A percentile compares a stretch with the other conserved stretches of the same genome.
Evolutionary conservation across 2,113 vertebrate species (phyloP).

Genomic region (Ariopsis seemanni): DNA sequence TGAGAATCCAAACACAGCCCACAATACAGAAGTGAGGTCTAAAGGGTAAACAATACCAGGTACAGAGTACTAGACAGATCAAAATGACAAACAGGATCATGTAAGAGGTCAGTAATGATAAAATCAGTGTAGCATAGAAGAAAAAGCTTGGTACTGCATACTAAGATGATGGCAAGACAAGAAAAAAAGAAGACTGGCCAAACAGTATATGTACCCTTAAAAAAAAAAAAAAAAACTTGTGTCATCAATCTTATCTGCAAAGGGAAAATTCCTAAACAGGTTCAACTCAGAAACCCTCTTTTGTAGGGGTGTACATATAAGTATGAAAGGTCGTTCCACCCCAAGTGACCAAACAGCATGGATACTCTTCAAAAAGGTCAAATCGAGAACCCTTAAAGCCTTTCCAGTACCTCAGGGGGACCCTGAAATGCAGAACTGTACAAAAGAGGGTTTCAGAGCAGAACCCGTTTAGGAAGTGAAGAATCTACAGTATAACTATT

Average conservation of each 20-base stretch:
- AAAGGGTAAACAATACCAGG: not conserved
- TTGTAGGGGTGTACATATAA: not conserved
- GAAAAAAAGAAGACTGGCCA: not conserved
- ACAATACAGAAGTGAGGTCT: not conserved
- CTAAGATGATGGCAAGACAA: not conserved
- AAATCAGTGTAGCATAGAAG: not conserved
- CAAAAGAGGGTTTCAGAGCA: not conserved
- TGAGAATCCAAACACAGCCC: not conserved
- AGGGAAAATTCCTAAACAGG: not conserved
- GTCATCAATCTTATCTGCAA: not conserved
- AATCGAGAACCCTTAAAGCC: not conserved
- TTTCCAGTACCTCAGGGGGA: not conserved
- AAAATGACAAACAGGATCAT: not conserved
- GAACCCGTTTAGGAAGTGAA: not conserved
- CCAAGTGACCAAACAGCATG: not conserved
- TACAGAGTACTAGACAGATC: not conserved
- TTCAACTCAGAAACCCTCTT: not conserved
- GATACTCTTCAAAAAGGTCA: not conserved
- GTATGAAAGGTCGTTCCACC: not conserved
- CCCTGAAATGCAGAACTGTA: not conserved
- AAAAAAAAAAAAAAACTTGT: too few species aligned
- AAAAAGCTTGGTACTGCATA: constrained; percentile 2
- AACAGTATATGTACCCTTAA: not conserved
- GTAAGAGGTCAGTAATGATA: not conserved
- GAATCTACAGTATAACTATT: not conserved